These are phyloP conservation scores for Gracilinanus agilis DNA, from an alignment of 2,113 vertebrate species.

Conservation along the genomic window DNA sequence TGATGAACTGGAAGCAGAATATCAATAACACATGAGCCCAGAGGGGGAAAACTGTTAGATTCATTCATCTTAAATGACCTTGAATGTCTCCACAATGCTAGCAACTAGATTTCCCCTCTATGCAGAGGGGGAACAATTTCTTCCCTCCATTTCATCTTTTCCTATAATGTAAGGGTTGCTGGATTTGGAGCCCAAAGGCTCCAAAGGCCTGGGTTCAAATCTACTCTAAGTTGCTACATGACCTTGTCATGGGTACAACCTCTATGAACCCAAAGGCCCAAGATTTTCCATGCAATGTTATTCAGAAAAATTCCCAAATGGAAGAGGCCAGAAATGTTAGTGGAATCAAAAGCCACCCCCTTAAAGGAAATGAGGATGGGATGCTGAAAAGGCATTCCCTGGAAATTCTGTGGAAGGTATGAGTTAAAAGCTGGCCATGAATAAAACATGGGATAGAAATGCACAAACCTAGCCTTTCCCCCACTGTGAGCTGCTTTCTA, in stretches of 20 bases:
- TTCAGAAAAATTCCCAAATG: conserved; percentile 53
- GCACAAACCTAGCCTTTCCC: conserved; percentile 4
- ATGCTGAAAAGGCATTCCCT: conserved; percentile 51
- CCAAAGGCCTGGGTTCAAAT: not conserved
- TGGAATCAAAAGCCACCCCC: conserved; percentile 47
- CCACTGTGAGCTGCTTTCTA: conserved; percentile 33
- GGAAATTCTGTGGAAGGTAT: conserved; percentile 43
- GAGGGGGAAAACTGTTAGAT: conserved; percentile 36
- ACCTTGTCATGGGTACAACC: not conserved
- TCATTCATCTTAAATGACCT: conserved; percentile 38
- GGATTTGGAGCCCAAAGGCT: not conserved
- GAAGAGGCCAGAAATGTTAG: conserved; percentile 56
- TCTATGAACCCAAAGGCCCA: conserved; percentile 64
- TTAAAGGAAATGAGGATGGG: conserved; percentile 50
- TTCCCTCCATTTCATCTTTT: conserved; percentile 7
- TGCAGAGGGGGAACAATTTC: not conserved
- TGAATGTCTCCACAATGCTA: conserved; percentile 20
- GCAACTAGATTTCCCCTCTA: conserved; percentile 12
- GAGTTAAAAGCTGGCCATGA: conserved; percentile 57
- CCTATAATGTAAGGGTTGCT: not conserved
- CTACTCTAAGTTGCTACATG: not conserved
- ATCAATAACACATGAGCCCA: conserved; percentile 38
- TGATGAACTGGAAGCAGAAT: conserved; percentile 61
- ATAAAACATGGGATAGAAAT: conserved; percentile 59
- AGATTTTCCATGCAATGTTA: conserved; percentile 63